Conservation (phyloP, 2,113 vertebrate genomes). For the Arenaria interpres region DNA sequence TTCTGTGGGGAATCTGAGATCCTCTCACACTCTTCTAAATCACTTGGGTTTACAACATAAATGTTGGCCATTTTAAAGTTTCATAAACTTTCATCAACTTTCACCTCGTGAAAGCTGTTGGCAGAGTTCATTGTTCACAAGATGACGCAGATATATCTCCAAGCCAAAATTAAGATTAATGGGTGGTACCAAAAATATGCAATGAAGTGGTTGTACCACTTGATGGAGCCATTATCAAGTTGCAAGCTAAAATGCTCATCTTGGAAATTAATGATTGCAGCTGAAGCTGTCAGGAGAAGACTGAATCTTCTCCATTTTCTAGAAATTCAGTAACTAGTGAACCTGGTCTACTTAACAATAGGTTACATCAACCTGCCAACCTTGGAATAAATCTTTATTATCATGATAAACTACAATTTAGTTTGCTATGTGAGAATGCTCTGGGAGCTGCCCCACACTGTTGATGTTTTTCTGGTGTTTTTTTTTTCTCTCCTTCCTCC, state of each 20-base stretch:
- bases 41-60: not conserved
- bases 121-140: not conserved
- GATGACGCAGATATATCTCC: not conserved
- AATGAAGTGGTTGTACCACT: not conserved
- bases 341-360: not conserved
- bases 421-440: not conserved
- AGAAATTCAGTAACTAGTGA: not conserved
- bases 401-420: not conserved
- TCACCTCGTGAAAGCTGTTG: not conserved
- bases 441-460: not conserved
- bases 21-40: not conserved
- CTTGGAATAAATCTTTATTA: not conserved
- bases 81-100: not conserved
- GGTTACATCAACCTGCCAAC: not conserved
- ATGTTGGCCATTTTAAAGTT: not conserved
- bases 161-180: not conserved
- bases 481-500: not conserved
- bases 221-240: slow-evolving; percentile 27
- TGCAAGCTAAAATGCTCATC: not conserved
- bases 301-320: not conserved
- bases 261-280: not conserved
- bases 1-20: not conserved
- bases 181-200: not conserved
- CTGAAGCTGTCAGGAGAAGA: not conserved
- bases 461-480: not conserved